Percentiles rank a stretch among this genome's conserved stretches.
phyloP scores from a whole-genome alignment of 2,888 invertebrate genomes.

The Lithophane leautieri region DNA sequence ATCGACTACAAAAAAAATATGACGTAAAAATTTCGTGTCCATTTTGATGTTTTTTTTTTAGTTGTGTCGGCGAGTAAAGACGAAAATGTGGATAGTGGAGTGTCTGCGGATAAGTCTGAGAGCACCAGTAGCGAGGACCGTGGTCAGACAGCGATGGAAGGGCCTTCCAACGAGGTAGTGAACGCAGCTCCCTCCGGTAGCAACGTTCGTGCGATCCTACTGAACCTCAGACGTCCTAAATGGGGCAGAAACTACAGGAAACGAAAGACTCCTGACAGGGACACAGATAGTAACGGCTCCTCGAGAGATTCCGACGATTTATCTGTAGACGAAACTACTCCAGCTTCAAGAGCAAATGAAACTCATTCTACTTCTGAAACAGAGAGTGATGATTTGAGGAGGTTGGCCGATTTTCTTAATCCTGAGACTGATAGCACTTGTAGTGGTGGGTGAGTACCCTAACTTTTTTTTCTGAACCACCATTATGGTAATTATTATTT shows the following conservation, averaged over 20 bases:
- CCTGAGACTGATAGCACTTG: constrained; percentile 71
- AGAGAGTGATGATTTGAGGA: constrained; percentile 75
- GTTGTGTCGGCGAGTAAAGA: constrained; percentile 76
- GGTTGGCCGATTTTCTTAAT: constrained; percentile 70
- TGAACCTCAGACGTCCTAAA: constrained; percentile 80
- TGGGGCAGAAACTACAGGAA: constrained; percentile 84
- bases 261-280: constrained; percentile 83
- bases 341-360: constrained; percentile 67
- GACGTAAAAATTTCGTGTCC: constrained; percentile 73
- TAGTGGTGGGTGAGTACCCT: constrained; percentile 72
- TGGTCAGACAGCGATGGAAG: constrained; percentile 71
- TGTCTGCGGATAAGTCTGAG: constrained; percentile 87
- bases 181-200: constrained; percentile 82
- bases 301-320: constrained; percentile 86
- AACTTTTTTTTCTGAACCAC: neutral
- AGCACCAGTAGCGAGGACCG: constrained; percentile 85
- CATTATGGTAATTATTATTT: no score
- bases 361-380: constrained; percentile 71
- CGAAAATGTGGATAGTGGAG: constrained; percentile 86
- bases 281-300: constrained; percentile 82
- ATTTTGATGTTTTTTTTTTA: constrained; percentile 74
- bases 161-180: constrained; percentile 82
- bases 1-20: constrained; percentile 59
- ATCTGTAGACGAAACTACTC: constrained; percentile 75
- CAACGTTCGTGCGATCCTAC: constrained; percentile 80